A percentile compares a stretch with the other conserved stretches of the same genome.
Evolutionary conservation across 2,888 invertebrate genomes (phyloP).

Genomic region (Stegana nigrithorax): DNA sequence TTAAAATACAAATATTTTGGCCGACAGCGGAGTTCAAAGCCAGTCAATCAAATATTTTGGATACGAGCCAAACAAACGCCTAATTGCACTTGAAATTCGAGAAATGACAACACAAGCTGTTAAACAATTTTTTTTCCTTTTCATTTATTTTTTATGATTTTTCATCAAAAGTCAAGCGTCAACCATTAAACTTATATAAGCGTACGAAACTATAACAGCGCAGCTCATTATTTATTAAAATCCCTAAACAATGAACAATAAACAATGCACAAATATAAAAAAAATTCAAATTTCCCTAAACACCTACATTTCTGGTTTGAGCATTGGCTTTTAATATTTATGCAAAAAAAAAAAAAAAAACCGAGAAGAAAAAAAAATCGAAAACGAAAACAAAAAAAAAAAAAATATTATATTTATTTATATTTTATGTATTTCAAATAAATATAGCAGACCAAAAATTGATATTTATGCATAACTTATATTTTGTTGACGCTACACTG

Average conservation of each 20-base stretch:
- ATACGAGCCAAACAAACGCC: background rate
- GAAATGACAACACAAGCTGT: constrained; percentile 33
- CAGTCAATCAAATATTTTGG: constrained; percentile 12
- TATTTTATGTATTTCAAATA: background rate
- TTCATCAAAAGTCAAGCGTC: too few relatives aligned
- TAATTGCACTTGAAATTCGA: constrained; percentile 29
- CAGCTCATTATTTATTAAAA: constrained; percentile 8
- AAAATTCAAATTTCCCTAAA: constrained; percentile 3
- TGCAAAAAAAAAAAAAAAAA: background rate
- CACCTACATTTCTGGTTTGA: background rate
- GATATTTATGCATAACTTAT: constrained; percentile 21
- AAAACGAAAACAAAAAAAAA: background rate
- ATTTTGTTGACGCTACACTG: constrained; percentile 18
- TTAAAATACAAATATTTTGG: too few relatives aligned
- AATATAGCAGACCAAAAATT: background rate
- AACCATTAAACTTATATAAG: constrained; percentile 1
- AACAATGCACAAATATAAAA: too few relatives aligned
- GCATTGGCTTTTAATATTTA: background rate
- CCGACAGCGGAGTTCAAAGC: constrained; percentile 2
- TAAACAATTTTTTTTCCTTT: constrained; percentile 14
- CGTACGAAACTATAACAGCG: background rate
- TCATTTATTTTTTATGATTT: too few relatives aligned
- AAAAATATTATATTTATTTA: background rate
- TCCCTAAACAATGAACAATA: background rate
- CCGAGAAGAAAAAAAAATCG: too few relatives aligned